These are phyloP conservation scores for Deladenus siricidicola DNA, from an alignment of 2,888 invertebrate genomes.

Conservation along the genomic window DNA sequence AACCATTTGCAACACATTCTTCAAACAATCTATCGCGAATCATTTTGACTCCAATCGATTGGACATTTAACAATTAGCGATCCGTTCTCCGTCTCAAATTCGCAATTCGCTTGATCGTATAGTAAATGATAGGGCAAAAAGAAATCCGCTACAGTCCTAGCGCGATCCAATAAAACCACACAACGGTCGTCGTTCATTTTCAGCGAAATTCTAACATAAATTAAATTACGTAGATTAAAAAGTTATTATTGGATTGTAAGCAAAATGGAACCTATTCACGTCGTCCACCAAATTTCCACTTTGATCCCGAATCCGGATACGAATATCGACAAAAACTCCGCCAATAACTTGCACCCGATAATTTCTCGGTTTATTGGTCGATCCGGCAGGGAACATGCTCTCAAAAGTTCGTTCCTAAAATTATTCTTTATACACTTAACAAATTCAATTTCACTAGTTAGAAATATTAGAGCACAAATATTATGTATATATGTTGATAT, in stretches of 20 bases:
- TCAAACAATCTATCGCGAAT: no score
- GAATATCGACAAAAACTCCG: conserved; percentile 19
- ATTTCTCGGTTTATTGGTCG: conserved; percentile 14
- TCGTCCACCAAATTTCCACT: conserved; percentile 18
- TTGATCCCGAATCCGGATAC: conserved; percentile 12
- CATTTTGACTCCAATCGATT: conserved; percentile 14
- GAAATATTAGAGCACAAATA: no score
- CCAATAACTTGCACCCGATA: conserved; percentile 19
- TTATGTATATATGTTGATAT: no score
- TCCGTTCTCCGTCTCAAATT: conserved; percentile 18
- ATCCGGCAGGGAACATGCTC: no score
- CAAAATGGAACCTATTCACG: conserved; percentile 4
- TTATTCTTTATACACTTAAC: neutral
- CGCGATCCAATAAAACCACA: conserved; percentile 23
- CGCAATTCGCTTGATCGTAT: conserved; percentile 13
- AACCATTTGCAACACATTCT: no score
- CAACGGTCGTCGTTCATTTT: conserved; percentile 31
- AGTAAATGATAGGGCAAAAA: conserved; percentile 16
- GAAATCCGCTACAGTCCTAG: conserved; percentile 21
- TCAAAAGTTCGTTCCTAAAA: conserved; percentile 5
- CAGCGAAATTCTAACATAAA: conserved; percentile 18
- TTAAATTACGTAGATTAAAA: neutral
- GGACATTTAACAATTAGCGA: conserved; percentile 17
- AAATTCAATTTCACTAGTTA: neutral
- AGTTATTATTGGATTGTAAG: neutral